phyloP scores from a whole-genome alignment of 1,140 invertebrate species.

The Liolophura sinensis region DNA sequence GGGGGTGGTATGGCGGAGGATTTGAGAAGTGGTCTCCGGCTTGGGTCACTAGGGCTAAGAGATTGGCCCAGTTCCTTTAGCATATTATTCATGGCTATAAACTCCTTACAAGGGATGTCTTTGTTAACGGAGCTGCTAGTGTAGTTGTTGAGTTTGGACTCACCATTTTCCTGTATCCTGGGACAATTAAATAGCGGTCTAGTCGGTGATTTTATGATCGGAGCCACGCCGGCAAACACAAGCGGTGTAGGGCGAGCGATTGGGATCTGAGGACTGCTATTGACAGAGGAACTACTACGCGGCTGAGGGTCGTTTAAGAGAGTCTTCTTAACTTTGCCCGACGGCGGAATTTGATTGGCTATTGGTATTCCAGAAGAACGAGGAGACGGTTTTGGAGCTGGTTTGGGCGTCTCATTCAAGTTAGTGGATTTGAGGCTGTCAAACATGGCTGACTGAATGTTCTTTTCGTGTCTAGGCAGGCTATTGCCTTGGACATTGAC shows the following conservation, averaged over 20 bases:
- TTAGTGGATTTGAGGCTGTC: constrained; percentile 32
- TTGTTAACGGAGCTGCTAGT: neutral
- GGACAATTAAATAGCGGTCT: constrained; percentile 24
- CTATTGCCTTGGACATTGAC: constrained; percentile 35
- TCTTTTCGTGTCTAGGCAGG: constrained; percentile 17
- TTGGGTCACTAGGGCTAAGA: constrained; percentile 25
- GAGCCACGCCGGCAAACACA: constrained; percentile 33
- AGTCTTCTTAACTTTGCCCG: neutral
- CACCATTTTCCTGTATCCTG: constrained; percentile 21
- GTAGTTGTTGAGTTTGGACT: constrained; percentile 11
- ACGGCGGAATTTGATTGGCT: no score
- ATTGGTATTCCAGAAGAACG: no score
- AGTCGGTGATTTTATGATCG: constrained; percentile 12
- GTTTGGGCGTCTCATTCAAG: no score
- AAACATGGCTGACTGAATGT: constrained; percentile 44
- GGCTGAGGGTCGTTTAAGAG: constrained; percentile 9
- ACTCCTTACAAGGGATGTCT: constrained; percentile 34
- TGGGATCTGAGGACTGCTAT: constrained; percentile 25
- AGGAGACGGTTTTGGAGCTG: no score
- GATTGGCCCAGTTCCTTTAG: constrained; percentile 33
- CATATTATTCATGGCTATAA: constrained; percentile 29
- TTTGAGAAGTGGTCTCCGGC: constrained; percentile 18
- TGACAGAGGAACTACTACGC: constrained; percentile 8
- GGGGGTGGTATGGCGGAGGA: constrained; percentile 11
- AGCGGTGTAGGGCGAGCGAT: constrained; percentile 32